Base-by-base conservation (phyloP, 2,888 invertebrate genomes). In the Oligia strigilis region DNA sequence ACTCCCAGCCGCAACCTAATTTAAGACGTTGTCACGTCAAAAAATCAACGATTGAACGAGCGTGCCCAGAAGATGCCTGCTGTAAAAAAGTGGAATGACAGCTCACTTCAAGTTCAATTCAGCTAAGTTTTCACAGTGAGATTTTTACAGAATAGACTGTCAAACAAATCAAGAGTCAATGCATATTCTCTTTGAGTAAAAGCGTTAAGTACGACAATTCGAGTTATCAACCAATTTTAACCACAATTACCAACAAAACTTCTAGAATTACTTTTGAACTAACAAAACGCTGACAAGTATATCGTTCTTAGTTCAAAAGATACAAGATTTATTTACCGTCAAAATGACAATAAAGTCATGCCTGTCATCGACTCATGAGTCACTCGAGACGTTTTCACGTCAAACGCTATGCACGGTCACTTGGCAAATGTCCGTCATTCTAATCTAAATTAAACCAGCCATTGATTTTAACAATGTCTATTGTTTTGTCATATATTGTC, bases 351-450 rank as follows among this genome's bases (percentile, higher is more conserved):
- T 72, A 80, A 74, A 55, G 64, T 49, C 23, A 13, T 40, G 64
- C 23, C 14, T 83, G 67, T 74, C 87, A 86, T 46, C 73, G 52
- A 55, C 23, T 43, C 73, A 69, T 85, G 76, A 85, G 14, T 85
- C 77, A 86, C 55, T 75, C 60, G 72, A 69, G 66, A 75, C 62
- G 76, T 72, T 70, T 83, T 69, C 74, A 75, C 81, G 77, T 70
- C 77, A 80, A 83, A 60, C 64, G 55, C n/a, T 65, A 74, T 52
- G n/a, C 66, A 69, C 66, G 72, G 64, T 81, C 85, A 81, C 76
- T 86, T 84, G 86, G 86, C 86, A 81, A 87, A 62, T 81, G 78
- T 81, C 67, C 67, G 78, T 67, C 67, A 87, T 87, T 78, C 77
- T 81, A 72, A 81, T 87, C 85, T 84, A 74, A 84, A 86, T 84